Evolutionary conservation across 2,113 vertebrate genomes (phyloP), one percentile per base, ranked within the genome.

Genomic region (Phaethornis superciliosus): DNA sequence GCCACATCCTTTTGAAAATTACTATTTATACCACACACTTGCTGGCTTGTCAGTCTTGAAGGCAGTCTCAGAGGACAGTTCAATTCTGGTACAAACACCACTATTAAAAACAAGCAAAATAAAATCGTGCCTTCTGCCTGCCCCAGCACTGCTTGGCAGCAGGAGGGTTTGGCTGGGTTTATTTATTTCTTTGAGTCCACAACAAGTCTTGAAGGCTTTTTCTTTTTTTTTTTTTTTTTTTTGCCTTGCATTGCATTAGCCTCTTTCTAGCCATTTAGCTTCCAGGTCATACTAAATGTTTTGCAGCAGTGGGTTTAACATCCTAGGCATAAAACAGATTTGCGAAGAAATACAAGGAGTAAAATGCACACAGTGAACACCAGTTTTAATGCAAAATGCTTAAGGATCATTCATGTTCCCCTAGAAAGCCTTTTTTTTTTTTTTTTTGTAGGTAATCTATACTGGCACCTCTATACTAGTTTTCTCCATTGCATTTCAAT

Each of bases 131-230:
- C 51, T 42, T 19, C 80, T 4, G 7, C 52, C 59, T 23, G 37
- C 26, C 26, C n/a, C 3, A 1, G 13, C 1, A 0, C 23, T 7
- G 51, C 49, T 18, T 40, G 27, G 1, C 55, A 33, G n/a, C 59
- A n/a, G 27, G 2, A 4, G 49, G 49, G 10, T 49, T 23, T 49
- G 49, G 49, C 21, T 0, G 5, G 26, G 3, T 16, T 22, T 58
- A 22, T 12, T 37, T 22, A 2, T 35, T 47, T 64, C 59, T 23
- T 56, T 67, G 76, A 46, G 28, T 54, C 49, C 16, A 7, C 58
- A 46, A 23, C 7, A 46, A 71, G 19, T 12, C 76, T 14, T 62
- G 77, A 19, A 89, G 11, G 16, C 1, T 30, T 49, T 16, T n/a
- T n/a, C n/a, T n/a, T n/a, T n/a, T n/a, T n/a, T n/a, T n/a, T n/a